Percentiles rank a stretch among this genome's conserved stretches.
These are phyloP conservation scores for Trichonephila clavata DNA, from an alignment of 1,140 invertebrate genomes.

Conservation along the genomic window DNA sequence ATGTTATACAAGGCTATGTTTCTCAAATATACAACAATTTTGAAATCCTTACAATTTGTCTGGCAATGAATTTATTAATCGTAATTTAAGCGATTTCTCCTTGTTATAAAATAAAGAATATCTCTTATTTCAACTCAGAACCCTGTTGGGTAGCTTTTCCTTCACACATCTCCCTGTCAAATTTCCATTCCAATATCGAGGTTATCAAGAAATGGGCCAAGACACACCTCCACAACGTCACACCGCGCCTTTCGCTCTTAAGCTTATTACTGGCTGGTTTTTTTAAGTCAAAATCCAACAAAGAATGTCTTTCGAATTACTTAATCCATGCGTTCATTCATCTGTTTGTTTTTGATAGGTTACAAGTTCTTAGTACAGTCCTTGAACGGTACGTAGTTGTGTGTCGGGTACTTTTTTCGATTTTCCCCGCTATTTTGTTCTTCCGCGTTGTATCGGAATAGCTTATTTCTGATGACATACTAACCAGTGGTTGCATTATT, in stretches of 20 bases:
- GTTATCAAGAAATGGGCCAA: not conserved
- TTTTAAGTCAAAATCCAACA: not conserved
- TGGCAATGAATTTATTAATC: too few species aligned
- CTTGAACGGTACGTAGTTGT: conserved; percentile 13
- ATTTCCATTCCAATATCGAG: not conserved
- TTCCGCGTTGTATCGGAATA: not conserved
- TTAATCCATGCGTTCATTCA: not conserved
- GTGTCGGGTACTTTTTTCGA: not conserved
- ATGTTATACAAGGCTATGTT: too few species aligned
- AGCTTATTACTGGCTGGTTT: not conserved
- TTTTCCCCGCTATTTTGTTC: not conserved
- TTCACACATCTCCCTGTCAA: not conserved
- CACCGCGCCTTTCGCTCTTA: not conserved
- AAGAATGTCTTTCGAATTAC: not conserved
- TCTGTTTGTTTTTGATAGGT: not conserved
- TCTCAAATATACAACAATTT: too few species aligned
- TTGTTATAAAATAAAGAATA: too few species aligned
- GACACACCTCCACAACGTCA: conserved; percentile 29
- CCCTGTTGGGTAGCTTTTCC: not conserved
- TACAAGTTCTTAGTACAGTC: not conserved
- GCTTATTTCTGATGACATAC: not conserved
- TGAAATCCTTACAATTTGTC: too few species aligned
- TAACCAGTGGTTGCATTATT: not conserved
- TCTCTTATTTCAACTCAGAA: not conserved
- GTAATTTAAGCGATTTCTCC: too few species aligned